Evolutionary conservation across 2,888 invertebrate genomes (phyloP).

Genomic region (Phlogophora meticulosa): DNA sequence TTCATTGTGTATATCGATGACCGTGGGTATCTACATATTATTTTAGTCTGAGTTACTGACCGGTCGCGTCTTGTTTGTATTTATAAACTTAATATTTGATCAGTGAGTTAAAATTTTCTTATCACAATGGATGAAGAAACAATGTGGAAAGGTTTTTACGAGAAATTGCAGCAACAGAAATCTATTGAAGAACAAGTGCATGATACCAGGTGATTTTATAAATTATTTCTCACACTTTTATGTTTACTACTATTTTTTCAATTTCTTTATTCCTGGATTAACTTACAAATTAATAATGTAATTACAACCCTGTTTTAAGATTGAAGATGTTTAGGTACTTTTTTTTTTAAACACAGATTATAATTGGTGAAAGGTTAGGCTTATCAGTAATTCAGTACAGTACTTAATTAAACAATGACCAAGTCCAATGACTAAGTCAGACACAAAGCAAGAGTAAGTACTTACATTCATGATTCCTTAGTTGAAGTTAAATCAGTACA

Average conservation of each 20-base stretch:
- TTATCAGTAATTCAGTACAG: conserved; percentile 12
- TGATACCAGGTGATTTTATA: conserved; percentile 91
- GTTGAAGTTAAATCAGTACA: background rate
- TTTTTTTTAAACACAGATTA: background rate
- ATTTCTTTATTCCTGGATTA: background rate
- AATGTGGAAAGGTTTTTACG: conserved; percentile 95
- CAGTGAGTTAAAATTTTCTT: conserved; percentile 34
- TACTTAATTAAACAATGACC: background rate
- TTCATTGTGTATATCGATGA: conserved; percentile 76
- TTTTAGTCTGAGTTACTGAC: conserved; percentile 62
- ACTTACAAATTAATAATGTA: too few relatives aligned
- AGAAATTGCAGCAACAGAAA: conserved; percentile 92
- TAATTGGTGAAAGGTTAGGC: conserved; percentile 10
- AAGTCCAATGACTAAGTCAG: background rate
- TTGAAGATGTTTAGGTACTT: background rate
- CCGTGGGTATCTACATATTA: conserved; percentile 74
- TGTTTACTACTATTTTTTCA: background rate
- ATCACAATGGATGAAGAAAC: conserved; percentile 92
- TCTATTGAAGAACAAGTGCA: conserved; percentile 92
- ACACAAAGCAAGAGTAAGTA: conserved; percentile 1
- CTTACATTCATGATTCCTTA: background rate
- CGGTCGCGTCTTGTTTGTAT: conserved; percentile 40
- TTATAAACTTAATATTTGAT: conserved; percentile 5
- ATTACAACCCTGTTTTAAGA: background rate
- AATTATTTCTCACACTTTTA: background rate